Conservation (phyloP, 1,140 invertebrate species). For the Episyrphus balteatus region DNA sequence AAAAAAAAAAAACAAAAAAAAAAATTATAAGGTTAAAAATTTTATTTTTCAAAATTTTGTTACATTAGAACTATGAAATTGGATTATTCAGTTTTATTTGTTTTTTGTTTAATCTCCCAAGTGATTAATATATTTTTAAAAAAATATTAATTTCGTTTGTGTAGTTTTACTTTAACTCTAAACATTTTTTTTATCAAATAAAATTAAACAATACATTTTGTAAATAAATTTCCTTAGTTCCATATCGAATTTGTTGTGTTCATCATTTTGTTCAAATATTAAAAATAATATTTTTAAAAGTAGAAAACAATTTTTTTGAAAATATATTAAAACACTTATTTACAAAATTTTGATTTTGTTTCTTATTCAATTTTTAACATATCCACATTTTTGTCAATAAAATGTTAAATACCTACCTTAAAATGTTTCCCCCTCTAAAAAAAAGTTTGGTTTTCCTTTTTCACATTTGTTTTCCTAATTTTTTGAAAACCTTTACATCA, state of each 20-base stretch:
- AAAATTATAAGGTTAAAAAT: no score
- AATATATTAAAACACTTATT: no score
- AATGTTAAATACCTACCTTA: constrained; percentile 6
- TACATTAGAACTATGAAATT: neutral
- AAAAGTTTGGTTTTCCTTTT: constrained; percentile 4
- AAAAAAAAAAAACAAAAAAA: no score
- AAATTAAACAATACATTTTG: no score
- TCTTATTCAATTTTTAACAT: no score
- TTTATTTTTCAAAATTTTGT: no score
- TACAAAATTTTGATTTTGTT: neutral
- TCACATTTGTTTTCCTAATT: neutral
- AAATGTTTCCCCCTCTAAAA: constrained; percentile 7
- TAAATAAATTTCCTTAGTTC: no score
- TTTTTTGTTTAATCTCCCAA: neutral
- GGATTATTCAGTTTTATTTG: neutral
- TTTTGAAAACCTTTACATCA: no score
- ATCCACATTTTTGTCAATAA: constrained; percentile 1
- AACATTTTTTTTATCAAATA: no score
- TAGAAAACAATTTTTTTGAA: neutral
- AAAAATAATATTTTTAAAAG: neutral
- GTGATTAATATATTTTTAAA: neutral
- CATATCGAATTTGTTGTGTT: no score
- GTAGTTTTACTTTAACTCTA: no score
- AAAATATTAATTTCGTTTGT: neutral
- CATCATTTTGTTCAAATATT: no score